Evolutionary conservation across 2,888 invertebrate genomes (phyloP), one percentile per base, ranked within the genome.

Genomic region (Elegia similella): DNA sequence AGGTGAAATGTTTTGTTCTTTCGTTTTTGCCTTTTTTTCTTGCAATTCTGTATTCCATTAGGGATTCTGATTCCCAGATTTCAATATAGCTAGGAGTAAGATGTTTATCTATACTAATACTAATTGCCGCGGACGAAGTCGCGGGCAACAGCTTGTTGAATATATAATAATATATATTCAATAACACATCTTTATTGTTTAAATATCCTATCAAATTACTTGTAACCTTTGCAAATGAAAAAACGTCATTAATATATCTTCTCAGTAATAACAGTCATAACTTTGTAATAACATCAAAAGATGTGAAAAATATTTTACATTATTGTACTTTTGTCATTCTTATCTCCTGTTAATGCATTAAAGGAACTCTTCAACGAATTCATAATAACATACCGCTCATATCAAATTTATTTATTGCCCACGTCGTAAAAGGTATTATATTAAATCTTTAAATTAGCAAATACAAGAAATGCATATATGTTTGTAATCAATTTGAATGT

Each of bases 371-470:
- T 55, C 54, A 44, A 32, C 32, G 15, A 43, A 55, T 12, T 44
- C 23, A 42, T 42, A 43, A 30, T 54, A 23, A 43, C 42, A 53
- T 53, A 43, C 13, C 42, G 10, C 13, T 38, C 52, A 52, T 32
- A 15, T 34, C 53, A 43, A 34, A 30, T 46, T 44, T 55, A 44
- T 54, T 43, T 43, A 32, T 34, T 6, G 13, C 44, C 17, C 15
- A 8, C 16, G 15, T 44, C 44, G 15, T 15, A 55, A 55, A 55
- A 55, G 16, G 30, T 55, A 55, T 55, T 46, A 55, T 55, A 55
- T 55, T 46, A n/a, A 55, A 30, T 55, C 34, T 15, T 10, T 43
- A 55, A 55, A 55, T 55, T 46, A 55, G 44, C 44, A 32, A 43
- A 17, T 52, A 55, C 54, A 46, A 8, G 34, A 32, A 44, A 34